A percentile compares a stretch with the other conserved stretches of the same genome.
phyloP scores from a whole-genome alignment of 37 sponge, comb jelly and placozoan genomes.

The Spongia lamella region DNA sequence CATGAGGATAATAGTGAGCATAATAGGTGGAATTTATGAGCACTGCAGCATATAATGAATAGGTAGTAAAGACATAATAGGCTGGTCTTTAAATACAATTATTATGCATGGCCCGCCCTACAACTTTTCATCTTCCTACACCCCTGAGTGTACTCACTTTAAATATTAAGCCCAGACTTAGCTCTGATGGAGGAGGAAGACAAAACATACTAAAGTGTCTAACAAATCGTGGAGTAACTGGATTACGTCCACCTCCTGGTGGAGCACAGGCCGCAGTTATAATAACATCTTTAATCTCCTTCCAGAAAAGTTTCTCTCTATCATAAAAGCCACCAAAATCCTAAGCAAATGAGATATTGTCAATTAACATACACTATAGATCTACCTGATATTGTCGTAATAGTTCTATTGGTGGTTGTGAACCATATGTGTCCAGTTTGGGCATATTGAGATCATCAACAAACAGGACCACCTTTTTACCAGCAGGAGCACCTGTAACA shows the following conservation, averaged over 20 bases:
- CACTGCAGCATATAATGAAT: too few species aligned
- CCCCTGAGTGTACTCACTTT: too few species aligned
- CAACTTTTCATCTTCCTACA: not conserved
- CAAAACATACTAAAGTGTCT: conserved; percentile 97
- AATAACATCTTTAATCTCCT: conserved; percentile 91
- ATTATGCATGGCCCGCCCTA: too few species aligned
- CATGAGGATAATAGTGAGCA: too few species aligned
- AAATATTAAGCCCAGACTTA: conserved; percentile 89
- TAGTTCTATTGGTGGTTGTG: conserved; percentile 98
- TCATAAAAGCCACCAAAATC: conserved; percentile 98
- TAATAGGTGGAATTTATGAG: too few species aligned
- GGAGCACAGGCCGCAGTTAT: conserved; percentile 98
- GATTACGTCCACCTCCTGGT: conserved; percentile 98
- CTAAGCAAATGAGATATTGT: not conserved
- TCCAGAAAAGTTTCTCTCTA: conserved; percentile 98
- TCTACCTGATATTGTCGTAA: conserved; percentile 88
- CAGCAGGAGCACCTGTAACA: conserved; percentile 89
- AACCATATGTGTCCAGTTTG: conserved; percentile 98
- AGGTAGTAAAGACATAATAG: not conserved
- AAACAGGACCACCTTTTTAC: conserved; percentile 89
- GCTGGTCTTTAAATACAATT: too few species aligned
- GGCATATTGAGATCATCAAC: conserved; percentile 99
- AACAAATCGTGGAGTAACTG: conserved; percentile 92
- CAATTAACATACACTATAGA: not conserved
- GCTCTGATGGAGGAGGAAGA: conserved; percentile 83